Evolutionary conservation across 2,113 vertebrate species (phyloP).

Genomic region (Rhabdomys dilectus): DNA sequence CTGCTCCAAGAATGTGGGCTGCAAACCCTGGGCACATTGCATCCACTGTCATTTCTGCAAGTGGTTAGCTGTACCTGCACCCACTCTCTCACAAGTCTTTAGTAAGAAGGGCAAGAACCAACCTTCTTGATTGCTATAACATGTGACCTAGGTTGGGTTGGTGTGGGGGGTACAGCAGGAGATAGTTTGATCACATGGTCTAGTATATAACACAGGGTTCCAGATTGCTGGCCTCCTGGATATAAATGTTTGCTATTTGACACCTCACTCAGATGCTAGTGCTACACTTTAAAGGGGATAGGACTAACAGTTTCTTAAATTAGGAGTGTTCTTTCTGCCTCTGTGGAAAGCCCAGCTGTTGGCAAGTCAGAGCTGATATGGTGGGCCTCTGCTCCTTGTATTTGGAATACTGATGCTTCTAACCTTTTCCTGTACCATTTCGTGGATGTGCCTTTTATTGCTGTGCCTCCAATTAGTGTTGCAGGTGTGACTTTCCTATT

Average conservation of each 20-base stretch:
- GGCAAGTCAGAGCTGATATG: neutral
- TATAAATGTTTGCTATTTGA: neutral
- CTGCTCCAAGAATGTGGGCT: neutral
- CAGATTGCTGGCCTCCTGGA: neutral
- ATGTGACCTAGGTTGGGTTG: neutral
- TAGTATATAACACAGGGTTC: too few relatives aligned
- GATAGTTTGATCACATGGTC: neutral
- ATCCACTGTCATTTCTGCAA: neutral
- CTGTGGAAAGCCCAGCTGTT: neutral
- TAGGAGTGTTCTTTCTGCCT: neutral
- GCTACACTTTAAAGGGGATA: neutral
- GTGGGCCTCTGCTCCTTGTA: neutral
- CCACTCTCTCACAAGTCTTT: constrained; percentile 9
- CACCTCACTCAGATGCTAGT: neutral
- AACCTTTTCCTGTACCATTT: neutral
- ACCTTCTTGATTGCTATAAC: neutral
- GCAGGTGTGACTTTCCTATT: neutral
- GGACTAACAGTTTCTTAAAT: constrained; percentile 6
- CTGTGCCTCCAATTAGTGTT: neutral
- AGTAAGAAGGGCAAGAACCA: neutral
- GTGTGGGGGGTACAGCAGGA: neutral
- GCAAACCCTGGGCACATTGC: neutral
- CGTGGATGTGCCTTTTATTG: neutral
- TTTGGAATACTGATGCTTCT: neutral
- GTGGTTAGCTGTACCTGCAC: neutral